Conservation (phyloP, 2,113 vertebrate species). For the Microcebus murinus region DNA sequence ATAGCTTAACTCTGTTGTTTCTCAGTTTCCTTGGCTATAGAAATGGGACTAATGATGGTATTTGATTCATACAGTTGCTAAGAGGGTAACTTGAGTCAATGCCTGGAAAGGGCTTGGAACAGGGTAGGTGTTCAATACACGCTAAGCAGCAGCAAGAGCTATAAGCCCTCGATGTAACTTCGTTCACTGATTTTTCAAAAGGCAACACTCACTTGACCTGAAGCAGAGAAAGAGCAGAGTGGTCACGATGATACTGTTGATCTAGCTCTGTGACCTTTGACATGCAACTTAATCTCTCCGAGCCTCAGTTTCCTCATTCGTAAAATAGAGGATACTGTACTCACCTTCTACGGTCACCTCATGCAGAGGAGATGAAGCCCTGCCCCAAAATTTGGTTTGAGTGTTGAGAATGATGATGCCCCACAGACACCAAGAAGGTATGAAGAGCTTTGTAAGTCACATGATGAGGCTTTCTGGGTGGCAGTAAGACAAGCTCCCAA, state of each 20-base stretch:
- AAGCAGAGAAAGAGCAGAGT: not conserved
- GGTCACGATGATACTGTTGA: not conserved
- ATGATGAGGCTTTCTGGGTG: not conserved
- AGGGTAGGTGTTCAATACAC: not conserved
- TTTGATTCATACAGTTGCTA: not conserved
- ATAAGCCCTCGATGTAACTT: not conserved
- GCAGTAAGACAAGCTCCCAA: not conserved
- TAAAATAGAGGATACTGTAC: not conserved
- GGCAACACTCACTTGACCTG: not conserved
- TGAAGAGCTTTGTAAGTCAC: not conserved
- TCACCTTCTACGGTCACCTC: not conserved
- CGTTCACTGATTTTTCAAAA: not conserved
- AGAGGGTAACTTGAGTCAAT: not conserved
- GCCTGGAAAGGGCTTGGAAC: not conserved
- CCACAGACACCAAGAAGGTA: not conserved
- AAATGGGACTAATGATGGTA: not conserved
- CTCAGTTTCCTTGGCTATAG: not conserved
- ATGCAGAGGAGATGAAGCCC: not conserved
- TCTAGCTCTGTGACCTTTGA: not conserved
- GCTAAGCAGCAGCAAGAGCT: not conserved
- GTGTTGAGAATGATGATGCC: not conserved
- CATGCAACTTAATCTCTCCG: not conserved
- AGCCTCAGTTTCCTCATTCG: not conserved
- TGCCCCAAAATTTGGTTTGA: not conserved
- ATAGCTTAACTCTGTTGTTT: not conserved